Percentiles rank a stretch among this genome's conserved stretches.
These are phyloP conservation scores for Notodonta ziczac DNA, from an alignment of 2,888 invertebrate genomes.

Conservation along the genomic window DNA sequence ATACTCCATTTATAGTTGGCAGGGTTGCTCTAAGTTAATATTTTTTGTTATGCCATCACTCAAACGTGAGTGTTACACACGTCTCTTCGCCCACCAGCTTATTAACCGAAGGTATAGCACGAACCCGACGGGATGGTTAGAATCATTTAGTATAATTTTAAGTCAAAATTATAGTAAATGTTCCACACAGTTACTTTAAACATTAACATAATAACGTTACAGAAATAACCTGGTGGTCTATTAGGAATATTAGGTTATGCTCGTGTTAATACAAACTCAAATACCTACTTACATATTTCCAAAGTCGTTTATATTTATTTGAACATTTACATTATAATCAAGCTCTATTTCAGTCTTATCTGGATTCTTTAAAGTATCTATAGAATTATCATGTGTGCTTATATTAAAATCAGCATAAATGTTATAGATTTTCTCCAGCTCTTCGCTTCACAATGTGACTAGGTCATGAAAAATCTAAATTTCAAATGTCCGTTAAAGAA, in stretches of 20 bases:
- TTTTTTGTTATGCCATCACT: slow-evolving; percentile 76
- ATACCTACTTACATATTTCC: too few species aligned
- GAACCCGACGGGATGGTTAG: slow-evolving; percentile 41
- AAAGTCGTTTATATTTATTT: too few species aligned
- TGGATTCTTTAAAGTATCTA: too few species aligned
- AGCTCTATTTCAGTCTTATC: neutral
- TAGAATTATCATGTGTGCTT: too few species aligned
- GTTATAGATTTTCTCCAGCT: too few species aligned
- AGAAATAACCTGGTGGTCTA: slow-evolving; percentile 32
- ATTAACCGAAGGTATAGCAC: slow-evolving; percentile 46
- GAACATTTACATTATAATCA: neutral
- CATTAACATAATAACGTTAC: slow-evolving; percentile 41
- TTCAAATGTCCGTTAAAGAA: too few species aligned
- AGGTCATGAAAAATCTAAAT: too few species aligned
- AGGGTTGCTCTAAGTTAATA: slow-evolving; percentile 68
- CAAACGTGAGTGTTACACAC: slow-evolving; percentile 73
- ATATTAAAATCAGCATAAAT: too few species aligned
- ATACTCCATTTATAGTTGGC: slow-evolving; percentile 77
- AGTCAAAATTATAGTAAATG: slow-evolving; percentile 67
- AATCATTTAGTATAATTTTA: slow-evolving; percentile 64
- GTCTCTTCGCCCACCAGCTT: slow-evolving; percentile 59
- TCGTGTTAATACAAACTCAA: too few species aligned
- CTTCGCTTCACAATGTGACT: too few species aligned
- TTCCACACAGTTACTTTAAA: slow-evolving; percentile 47
- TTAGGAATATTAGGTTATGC: too few species aligned